Conservation (phyloP, 2,797 vertebrate species). For the Odontamblyopus rebecca region DNA sequence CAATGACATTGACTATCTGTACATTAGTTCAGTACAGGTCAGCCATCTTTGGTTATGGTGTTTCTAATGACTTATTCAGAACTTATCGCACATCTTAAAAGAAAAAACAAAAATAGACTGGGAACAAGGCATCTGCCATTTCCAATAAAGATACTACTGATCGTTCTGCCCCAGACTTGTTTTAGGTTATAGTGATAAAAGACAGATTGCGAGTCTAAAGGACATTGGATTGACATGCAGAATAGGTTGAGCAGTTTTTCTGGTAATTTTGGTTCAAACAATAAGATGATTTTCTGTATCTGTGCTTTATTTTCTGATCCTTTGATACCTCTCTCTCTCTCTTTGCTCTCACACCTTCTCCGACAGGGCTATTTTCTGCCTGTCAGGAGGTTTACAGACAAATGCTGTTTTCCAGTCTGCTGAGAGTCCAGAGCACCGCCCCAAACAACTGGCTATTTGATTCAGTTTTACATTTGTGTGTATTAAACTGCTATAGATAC, state of each 20-base stretch:
- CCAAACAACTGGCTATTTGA: conserved; percentile 4
- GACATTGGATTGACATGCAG: not conserved
- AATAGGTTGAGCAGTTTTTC: not conserved
- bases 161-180: not conserved
- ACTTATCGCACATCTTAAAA: no score
- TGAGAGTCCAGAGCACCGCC: conserved; percentile 42
- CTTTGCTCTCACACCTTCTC: conserved; percentile 48
- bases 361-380: conserved; percentile 68
- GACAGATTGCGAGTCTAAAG: not conserved
- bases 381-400: conserved; percentile 68
- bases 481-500: not conserved
- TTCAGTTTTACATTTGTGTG: not conserved
- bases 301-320: conserved; percentile 7
- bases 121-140: not conserved
- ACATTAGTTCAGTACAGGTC: no score
- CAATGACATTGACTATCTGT: no score
- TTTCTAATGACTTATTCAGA: no score
- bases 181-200: not conserved
- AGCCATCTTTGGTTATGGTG: no score
- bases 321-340: conserved; percentile 21
- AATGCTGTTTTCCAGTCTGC: conserved; percentile 58
- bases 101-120: not conserved
- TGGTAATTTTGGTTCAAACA: conserved; percentile 4
- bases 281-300: not conserved
- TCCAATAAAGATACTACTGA: not conserved